Percentiles rank a stretch among this genome's conserved stretches.
These are phyloP conservation scores for Corella eumyota DNA, from an alignment of 23 tunicate genomes.

Conservation along the genomic window DNA sequence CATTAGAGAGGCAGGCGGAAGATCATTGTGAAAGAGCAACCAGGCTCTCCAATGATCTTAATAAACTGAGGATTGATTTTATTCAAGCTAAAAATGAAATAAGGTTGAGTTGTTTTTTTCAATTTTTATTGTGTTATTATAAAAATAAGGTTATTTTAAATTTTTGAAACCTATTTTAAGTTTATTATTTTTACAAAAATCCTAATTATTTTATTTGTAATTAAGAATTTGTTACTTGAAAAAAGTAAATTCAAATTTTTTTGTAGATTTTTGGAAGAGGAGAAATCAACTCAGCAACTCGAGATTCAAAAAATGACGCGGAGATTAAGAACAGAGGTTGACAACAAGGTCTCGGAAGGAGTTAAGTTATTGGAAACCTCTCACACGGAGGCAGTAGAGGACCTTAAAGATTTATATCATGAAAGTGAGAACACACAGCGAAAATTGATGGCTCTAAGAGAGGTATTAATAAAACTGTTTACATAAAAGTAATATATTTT, in stretches of 20 bases:
- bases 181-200: neutral
- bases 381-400: constrained; percentile 48
- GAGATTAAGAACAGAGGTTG: constrained; percentile 35
- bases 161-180: neutral
- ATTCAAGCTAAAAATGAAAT: constrained; percentile 48
- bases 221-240: neutral
- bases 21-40: constrained; percentile 89
- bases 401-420: constrained; percentile 30
- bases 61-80: constrained; percentile 53
- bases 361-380: constrained; percentile 33
- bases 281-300: constrained; percentile 29
- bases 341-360: constrained; percentile 37
- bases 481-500: too few relatives aligned
- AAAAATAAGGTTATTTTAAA: neutral
- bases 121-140: neutral
- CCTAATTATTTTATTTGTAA: neutral
- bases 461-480: too few relatives aligned
- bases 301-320: constrained; percentile 29
- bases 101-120: constrained; percentile 20
- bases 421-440: constrained; percentile 28
- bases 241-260: neutral
- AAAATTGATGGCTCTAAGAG: constrained; percentile 37
- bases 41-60: constrained; percentile 66
- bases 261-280: constrained; percentile 42
- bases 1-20: constrained; percentile 57